A percentile compares a stretch with the other conserved stretches of the same genome.
Conservation (phyloP, 37 sponge, comb jelly and placozoan species). For the Axinella damicornis region DNA sequence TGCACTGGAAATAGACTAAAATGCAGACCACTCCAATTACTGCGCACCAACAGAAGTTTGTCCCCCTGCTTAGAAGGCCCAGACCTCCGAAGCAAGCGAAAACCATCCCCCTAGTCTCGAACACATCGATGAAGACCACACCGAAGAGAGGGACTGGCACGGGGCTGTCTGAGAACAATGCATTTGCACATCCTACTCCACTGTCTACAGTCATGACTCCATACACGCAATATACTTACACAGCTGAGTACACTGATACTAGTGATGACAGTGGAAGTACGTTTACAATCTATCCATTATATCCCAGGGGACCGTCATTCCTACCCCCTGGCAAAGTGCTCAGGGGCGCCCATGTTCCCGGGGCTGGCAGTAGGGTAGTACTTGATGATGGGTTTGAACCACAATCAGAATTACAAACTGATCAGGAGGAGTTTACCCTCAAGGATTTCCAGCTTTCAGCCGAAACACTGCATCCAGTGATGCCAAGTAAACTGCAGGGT, state of each 20-base stretch:
- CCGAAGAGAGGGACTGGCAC: background rate
- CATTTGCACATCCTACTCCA: conserved; percentile 16
- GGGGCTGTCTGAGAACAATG: background rate
- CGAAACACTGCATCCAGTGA: background rate
- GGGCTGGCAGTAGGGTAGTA: no score
- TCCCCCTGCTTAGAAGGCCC: conserved; percentile 56
- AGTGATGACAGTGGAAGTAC: background rate
- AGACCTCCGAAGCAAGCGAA: conserved; percentile 43
- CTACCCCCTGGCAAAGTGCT: conserved; percentile 61
- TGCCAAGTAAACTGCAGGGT: background rate
- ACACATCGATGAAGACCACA: background rate
- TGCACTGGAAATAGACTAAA: background rate
- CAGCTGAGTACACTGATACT: no score
- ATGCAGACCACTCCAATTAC: background rate
- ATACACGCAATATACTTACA: background rate
- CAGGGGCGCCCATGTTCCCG: no score
- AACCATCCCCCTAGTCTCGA: background rate
- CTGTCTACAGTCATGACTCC: background rate
- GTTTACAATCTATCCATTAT: conserved; percentile 37
- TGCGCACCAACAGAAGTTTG: conserved; percentile 9
- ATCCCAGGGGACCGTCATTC: conserved; percentile 63
- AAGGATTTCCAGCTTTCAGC: conserved; percentile 19
- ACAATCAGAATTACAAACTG: background rate
- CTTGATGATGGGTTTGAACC: no score
- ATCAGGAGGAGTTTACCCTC: conserved; percentile 6